Base-by-base conservation (phyloP, 30 jellyfish, hydroid and myxozoan species). In the Chironex yamaguchii region DNA sequence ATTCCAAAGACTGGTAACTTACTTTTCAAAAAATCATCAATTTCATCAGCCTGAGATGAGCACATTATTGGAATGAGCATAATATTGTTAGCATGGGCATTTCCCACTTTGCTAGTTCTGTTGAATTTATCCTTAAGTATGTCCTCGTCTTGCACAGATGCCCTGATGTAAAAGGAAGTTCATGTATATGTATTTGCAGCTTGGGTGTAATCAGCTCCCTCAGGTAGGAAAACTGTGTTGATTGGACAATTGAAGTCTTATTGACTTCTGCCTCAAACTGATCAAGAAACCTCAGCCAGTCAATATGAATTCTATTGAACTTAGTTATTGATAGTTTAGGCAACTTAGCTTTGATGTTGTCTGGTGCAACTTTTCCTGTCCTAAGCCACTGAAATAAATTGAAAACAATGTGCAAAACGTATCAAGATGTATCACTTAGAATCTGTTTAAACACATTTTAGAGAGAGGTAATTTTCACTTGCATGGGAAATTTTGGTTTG, bases 131-230 rank as follows among this genome's bases (percentile, higher is more conserved):
- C n/a, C 74, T 87, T 65, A 22, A 63, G 87, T 23, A 78, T 78
- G 20, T 72, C 21, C 52, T 76, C 67, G 2, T 87, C 92, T 87
- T 92, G 66, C 58, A 76, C 96, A 62, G 75, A 86, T 17, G 91
- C 96, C 67, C 96, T 22, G 79, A 35, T 9, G 91, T 85, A 31
- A 78, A 86, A 30, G 96, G 96, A 12, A 86, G 93, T 25, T 95
- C 95, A 49, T 81, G 89, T 24, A 82, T 82, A 29, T 58, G 53
- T 51, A 31, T 28, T 34, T 72, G 34, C 20, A 85, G 86, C 22
- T 48, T 34, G 21, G 92, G 49, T 69, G 52, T 6, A 30, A 82
- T 23, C 2, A 82, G 86, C 32, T 82, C 93, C 36, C 42, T 49
- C 30, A 82, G 36, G 86, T 69, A 82, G n/a, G n/a, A n/a, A n/a